Percentiles rank a stretch among this genome's conserved stretches.
These are phyloP conservation scores for Apamea sordens DNA, from an alignment of 2,888 invertebrate genomes.

Conservation along the genomic window DNA sequence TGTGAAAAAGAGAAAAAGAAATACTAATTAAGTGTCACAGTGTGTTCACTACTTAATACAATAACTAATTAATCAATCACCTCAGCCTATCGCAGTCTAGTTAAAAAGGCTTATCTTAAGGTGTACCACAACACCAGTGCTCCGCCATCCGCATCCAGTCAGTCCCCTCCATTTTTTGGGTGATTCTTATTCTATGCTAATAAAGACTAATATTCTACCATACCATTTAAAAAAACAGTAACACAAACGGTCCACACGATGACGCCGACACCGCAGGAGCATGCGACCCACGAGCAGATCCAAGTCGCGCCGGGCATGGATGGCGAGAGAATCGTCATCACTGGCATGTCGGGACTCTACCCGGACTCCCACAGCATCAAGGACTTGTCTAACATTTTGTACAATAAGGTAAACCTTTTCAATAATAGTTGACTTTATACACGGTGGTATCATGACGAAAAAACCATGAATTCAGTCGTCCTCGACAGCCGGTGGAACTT, in stretches of 20 bases:
- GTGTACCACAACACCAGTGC: neutral
- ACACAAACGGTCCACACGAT: too few relatives aligned
- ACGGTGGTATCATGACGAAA: neutral
- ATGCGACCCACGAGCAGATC: too few relatives aligned
- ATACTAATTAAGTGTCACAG: too few relatives aligned
- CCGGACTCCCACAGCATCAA: too few relatives aligned
- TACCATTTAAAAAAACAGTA: neutral
- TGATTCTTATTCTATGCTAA: neutral
- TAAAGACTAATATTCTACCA: neutral
- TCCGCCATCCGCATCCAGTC: neutral
- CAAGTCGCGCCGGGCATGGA: too few relatives aligned
- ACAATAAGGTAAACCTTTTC: conserved; percentile 74
- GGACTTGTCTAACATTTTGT: conserved; percentile 72
- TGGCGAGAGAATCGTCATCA: too few relatives aligned
- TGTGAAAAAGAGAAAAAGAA: neutral
- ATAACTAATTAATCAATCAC: neutral
- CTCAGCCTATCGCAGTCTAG: neutral
- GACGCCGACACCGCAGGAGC: too few relatives aligned
- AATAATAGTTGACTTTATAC: neutral
- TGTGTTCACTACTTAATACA: neutral
- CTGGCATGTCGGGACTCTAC: too few relatives aligned
- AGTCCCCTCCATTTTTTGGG: neutral
- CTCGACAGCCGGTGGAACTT: too few relatives aligned
- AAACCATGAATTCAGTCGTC: neutral
- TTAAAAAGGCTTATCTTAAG: neutral